These are phyloP conservation scores for Pterocles orientalis DNA, from an alignment of 2,113 vertebrate genomes.

Conservation along the genomic window DNA sequence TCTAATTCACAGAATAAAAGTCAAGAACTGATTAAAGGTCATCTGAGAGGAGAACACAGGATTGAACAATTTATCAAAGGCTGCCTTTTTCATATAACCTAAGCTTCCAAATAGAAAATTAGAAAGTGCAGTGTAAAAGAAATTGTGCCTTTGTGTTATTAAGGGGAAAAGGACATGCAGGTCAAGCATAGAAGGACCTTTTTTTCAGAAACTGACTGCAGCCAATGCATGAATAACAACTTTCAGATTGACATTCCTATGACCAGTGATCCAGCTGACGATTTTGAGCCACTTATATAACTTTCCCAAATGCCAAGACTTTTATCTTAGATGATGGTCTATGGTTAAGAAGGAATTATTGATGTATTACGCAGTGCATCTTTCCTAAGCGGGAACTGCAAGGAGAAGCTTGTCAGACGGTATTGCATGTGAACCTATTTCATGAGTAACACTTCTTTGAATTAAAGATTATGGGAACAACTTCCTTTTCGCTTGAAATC, in stretches of 20 bases:
- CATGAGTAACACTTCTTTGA: neutral
- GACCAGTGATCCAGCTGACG: constrained; percentile 9
- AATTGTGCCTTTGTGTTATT: neutral
- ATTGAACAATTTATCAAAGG: constrained; percentile 8
- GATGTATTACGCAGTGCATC: neutral
- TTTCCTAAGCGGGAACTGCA: neutral
- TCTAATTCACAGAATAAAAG: neutral
- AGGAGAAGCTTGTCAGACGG: neutral
- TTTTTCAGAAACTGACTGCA: constrained; percentile 17
- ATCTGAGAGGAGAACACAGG: neutral
- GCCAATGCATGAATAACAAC: constrained; percentile 4
- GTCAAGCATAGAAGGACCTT: constrained; percentile 16
- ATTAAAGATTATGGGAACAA: neutral
- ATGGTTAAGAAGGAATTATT: constrained; percentile 17
- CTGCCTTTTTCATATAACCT: neutral
- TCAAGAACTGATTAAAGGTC: constrained; percentile 10
- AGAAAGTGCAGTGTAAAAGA: neutral
- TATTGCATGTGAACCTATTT: neutral
- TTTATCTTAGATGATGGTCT: constrained; percentile 26
- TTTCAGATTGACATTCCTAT: constrained; percentile 25
- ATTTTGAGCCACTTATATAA: constrained; percentile 14
- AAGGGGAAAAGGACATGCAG: neutral
- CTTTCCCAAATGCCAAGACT: constrained; percentile 32
- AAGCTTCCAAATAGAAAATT: constrained; percentile 2
- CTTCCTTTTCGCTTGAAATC: neutral